A percentile compares a stretch with the other conserved stretches of the same genome.
These are phyloP conservation scores for Nephrotoma appendiculata DNA, from an alignment of 2,888 invertebrate species.

Conservation along the genomic window DNA sequence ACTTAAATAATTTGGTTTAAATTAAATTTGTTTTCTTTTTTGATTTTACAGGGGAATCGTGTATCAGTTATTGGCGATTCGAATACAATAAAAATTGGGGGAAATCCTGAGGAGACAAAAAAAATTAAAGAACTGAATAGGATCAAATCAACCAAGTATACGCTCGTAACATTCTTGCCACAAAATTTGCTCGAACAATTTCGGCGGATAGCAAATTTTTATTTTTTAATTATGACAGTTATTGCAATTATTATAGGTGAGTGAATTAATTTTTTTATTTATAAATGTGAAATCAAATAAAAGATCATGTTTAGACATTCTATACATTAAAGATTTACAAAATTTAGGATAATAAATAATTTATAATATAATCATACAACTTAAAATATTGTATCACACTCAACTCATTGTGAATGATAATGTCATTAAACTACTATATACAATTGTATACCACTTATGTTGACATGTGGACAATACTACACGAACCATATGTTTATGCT, in stretches of 20 bases:
- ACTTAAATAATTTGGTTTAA: not conserved
- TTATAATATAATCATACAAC: not conserved
- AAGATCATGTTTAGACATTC: not conserved
- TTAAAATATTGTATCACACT: too few species aligned
- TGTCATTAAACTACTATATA: too few species aligned
- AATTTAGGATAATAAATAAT: not conserved
- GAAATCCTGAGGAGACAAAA: constrained; percentile 29
- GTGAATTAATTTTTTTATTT: constrained; percentile 16
- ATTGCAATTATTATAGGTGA: constrained; percentile 50
- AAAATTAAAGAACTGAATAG: constrained; percentile 34
- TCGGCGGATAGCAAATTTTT: constrained; percentile 69
- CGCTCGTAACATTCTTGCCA: constrained; percentile 60
- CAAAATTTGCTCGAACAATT: constrained; percentile 75
- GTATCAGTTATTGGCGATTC: constrained; percentile 42
- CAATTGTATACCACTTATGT: too few species aligned
- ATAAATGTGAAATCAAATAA: not conserved
- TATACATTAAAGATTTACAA: not conserved
- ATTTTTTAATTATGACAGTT: constrained; percentile 60
- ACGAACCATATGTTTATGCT: too few species aligned
- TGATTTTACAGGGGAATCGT: constrained; percentile 39
- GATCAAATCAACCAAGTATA: constrained; percentile 57
- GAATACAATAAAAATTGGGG: constrained; percentile 44
- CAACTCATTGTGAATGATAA: too few species aligned
- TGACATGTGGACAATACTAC: too few species aligned
- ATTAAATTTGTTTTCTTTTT: not conserved